A percentile compares a stretch with the other conserved stretches of the same genome.
phyloP scores from a whole-genome alignment of 2,113 vertebrate genomes.

The Mastomys natalensis region DNA sequence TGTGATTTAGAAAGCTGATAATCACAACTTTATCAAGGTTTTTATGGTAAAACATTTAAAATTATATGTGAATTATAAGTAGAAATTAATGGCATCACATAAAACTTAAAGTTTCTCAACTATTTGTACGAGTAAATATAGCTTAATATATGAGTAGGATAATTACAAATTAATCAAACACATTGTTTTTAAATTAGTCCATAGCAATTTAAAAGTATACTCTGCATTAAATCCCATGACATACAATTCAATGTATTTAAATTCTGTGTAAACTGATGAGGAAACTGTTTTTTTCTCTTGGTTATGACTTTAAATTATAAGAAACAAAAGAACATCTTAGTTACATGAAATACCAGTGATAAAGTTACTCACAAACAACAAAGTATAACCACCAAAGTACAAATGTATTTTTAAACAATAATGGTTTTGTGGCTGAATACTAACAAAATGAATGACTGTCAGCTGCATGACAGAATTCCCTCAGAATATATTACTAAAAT shows the following conservation, averaged over 20 bases:
- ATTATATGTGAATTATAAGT: conserved; percentile 34
- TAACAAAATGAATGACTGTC: not conserved
- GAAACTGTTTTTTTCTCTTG: conserved; percentile 23
- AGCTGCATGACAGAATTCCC: conserved; percentile 1
- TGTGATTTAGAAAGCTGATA: not conserved
- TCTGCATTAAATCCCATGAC: not conserved
- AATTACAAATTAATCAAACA: not conserved
- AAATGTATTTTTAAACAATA: conserved; percentile 38
- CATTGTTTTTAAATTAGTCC: not conserved
- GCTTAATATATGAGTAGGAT: not conserved
- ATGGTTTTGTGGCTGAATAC: not conserved
- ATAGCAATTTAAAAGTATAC: not conserved
- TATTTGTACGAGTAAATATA: conserved; percentile 46
- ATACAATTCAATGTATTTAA: not conserved
- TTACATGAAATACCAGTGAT: conserved; percentile 34
- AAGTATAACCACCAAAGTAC: not conserved
- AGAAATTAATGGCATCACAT: conserved; percentile 15
- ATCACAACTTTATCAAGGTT: not conserved
- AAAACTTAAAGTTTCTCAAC: conserved; percentile 30
- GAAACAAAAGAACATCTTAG: conserved; percentile 1
- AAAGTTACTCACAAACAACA: conserved; percentile 31
- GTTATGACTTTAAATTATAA: conserved; percentile 60
- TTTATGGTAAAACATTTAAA: conserved; percentile 27
- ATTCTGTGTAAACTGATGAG: conserved; percentile 4
- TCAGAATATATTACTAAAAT: conserved; percentile 24